Conservation (phyloP, 1,140 invertebrate species). For the Caenorhabditis inopinata region DNA sequence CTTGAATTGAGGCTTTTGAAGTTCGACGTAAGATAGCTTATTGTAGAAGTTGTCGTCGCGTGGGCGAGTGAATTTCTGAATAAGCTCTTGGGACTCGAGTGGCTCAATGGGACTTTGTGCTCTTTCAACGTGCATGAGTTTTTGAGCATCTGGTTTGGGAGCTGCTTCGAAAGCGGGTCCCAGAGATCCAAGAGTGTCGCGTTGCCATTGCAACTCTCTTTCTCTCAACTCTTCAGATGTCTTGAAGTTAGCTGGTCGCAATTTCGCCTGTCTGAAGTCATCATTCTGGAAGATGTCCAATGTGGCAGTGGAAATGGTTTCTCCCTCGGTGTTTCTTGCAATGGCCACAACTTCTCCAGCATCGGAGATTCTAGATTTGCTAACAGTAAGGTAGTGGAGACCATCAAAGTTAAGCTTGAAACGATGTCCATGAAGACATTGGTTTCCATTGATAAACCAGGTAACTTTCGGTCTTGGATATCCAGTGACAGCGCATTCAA, state of each 20-base stretch:
- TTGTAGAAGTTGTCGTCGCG: constrained; percentile 65
- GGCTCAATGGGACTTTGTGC: constrained; percentile 60
- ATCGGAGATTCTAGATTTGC: constrained; percentile 58
- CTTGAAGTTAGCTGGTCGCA: constrained; percentile 55
- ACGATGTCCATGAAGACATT: constrained; percentile 63
- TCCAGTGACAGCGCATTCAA: constrained; percentile 64
- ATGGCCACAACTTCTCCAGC: constrained; percentile 63
- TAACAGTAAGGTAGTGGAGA: constrained; percentile 62
- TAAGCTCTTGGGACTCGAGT: constrained; percentile 62
- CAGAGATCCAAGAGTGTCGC: constrained; percentile 43
- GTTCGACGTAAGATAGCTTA: constrained; percentile 61
- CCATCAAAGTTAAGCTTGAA: constrained; percentile 63
- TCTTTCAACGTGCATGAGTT: constrained; percentile 59
- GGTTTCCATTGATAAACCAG: constrained; percentile 64
- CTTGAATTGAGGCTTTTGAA: constrained; percentile 54
- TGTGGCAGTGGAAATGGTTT: constrained; percentile 56
- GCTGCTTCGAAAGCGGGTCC: constrained; percentile 61
- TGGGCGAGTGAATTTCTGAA: constrained; percentile 60
- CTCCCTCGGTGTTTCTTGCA: constrained; percentile 62
- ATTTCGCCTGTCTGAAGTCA: constrained; percentile 63
- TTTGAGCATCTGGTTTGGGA: constrained; percentile 61
- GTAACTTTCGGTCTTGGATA: constrained; percentile 62
- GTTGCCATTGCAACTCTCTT: constrained; percentile 56
- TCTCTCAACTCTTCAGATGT: constrained; percentile 57
- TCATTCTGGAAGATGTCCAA: constrained; percentile 62